Conservation (phyloP, 2,888 invertebrate genomes). For the Oscheius myriophilus region DNA sequence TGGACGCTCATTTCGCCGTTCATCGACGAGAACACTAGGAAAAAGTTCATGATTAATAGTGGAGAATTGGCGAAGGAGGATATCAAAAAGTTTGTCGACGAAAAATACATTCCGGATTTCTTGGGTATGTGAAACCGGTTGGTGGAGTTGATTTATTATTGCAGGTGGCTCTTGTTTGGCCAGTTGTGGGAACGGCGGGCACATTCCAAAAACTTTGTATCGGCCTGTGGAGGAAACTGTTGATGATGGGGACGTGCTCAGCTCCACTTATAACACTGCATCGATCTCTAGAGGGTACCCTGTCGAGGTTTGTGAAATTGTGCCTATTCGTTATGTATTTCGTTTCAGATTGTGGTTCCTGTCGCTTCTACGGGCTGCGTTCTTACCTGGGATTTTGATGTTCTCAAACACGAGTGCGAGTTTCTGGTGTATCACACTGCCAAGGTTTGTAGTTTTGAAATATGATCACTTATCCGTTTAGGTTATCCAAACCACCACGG, state of each 20-base stretch:
- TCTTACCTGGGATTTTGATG: constrained; percentile 95
- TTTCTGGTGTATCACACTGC: constrained; percentile 76
- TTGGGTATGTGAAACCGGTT: constrained; percentile 81
- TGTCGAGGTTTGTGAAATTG: constrained; percentile 72
- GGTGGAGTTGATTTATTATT: constrained; percentile 9
- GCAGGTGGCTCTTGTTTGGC: constrained; percentile 76
- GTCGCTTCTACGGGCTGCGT: constrained; percentile 87
- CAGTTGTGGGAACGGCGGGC: constrained; percentile 78
- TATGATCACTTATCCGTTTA: constrained; percentile 6
- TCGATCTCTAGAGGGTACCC: constrained; percentile 73
- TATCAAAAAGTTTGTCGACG: constrained; percentile 85
- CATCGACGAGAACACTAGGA: constrained; percentile 90
- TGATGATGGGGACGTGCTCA: constrained; percentile 67
- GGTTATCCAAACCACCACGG: constrained; percentile 34
- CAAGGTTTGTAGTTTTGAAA: no score
- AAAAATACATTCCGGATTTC: constrained; percentile 88
- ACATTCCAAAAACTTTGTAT: constrained; percentile 87
- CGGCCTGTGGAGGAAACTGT: constrained; percentile 76
- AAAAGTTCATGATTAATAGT: constrained; percentile 79
- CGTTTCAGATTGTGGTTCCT: constrained; percentile 77
- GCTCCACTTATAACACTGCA: constrained; percentile 73
- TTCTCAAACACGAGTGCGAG: constrained; percentile 86
- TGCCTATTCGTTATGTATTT: no score
- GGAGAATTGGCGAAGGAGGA: constrained; percentile 77
- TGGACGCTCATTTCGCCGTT: constrained; percentile 95